Evolutionary conservation across 2,888 invertebrate genomes (phyloP).

Genomic region (Drosophila kanekoi): DNA sequence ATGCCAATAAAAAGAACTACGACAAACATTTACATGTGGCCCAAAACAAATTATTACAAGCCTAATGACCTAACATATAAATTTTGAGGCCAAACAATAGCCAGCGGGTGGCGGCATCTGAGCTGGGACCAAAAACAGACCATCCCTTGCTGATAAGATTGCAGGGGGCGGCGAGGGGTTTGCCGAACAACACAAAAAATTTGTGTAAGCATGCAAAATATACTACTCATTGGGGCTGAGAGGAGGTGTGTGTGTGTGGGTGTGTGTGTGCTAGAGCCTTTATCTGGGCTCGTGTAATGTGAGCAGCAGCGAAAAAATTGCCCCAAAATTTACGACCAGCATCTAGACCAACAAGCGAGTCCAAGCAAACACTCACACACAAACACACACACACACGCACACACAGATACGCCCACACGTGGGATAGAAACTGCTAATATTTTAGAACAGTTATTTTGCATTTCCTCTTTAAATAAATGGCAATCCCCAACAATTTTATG

Average conservation of each 20-base stretch:
- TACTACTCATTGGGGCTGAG: conserved; percentile 24
- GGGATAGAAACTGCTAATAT: conserved; percentile 19
- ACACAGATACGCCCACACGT: background rate
- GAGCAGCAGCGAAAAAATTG: conserved; percentile 54
- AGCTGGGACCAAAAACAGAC: conserved; percentile 1
- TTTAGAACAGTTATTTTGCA: conserved; percentile 41
- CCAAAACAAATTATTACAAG: conserved; percentile 76
- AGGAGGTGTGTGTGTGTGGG: conserved; percentile 3
- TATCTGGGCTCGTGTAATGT: conserved; percentile 43
- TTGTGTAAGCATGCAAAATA: conserved; percentile 66
- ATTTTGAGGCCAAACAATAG: conserved; percentile 60
- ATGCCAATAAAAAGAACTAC: conserved; percentile 69
- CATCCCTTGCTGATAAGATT: conserved; percentile 64
- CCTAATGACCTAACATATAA: conserved; percentile 80
- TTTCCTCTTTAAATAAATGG: conserved; percentile 41
- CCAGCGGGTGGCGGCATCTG: conserved; percentile 15
- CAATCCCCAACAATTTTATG: conserved; percentile 48
- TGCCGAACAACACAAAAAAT: conserved; percentile 26
- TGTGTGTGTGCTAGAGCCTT: conserved; percentile 23
- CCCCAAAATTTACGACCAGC: conserved; percentile 64
- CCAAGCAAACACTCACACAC: conserved; percentile 1
- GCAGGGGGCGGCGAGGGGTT: background rate
- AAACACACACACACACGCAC: conserved; percentile 2
- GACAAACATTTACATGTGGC: conserved; percentile 62
- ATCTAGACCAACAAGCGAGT: conserved; percentile 28